Conservation (phyloP, 2,797 vertebrate genomes). For the Sternotherus odoratus region DNA sequence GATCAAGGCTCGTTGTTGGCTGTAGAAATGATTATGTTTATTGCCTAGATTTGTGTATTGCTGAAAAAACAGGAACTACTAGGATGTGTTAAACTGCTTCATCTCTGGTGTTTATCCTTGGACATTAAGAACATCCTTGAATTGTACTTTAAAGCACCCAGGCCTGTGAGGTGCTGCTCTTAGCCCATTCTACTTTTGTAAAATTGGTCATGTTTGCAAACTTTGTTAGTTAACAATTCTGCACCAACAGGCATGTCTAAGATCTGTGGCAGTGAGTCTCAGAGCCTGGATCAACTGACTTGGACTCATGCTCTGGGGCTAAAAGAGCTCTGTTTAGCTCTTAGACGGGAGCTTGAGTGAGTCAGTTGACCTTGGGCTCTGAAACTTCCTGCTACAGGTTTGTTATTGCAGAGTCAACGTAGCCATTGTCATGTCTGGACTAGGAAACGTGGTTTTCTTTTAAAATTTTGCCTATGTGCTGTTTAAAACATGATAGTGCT, state of each 20-base stretch:
- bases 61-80: not conserved
- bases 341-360: not conserved
- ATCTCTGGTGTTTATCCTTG: slow-evolving; percentile 6
- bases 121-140: not conserved
- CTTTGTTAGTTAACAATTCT: not conserved
- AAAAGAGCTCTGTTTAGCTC: not conserved
- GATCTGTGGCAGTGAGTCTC: not conserved
- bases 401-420: not conserved
- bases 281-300: not conserved
- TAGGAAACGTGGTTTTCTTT: not conserved
- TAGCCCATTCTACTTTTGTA: not conserved
- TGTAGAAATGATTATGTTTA: slow-evolving; percentile 96
- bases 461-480: not conserved
- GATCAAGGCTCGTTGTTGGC: slow-evolving; percentile 86
- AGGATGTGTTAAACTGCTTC: not conserved
- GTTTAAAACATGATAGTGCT: not conserved
- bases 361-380: not conserved
- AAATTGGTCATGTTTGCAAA: not conserved
- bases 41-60: slow-evolving; percentile 85
- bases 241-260: not conserved
- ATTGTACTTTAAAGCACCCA: not conserved
- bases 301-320: not conserved
- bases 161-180: not conserved
- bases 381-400: not conserved
- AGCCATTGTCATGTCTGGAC: not conserved